These are phyloP conservation scores for Setipinna tenuifilis DNA, from an alignment of 2,797 vertebrate species.

Conservation along the genomic window DNA sequence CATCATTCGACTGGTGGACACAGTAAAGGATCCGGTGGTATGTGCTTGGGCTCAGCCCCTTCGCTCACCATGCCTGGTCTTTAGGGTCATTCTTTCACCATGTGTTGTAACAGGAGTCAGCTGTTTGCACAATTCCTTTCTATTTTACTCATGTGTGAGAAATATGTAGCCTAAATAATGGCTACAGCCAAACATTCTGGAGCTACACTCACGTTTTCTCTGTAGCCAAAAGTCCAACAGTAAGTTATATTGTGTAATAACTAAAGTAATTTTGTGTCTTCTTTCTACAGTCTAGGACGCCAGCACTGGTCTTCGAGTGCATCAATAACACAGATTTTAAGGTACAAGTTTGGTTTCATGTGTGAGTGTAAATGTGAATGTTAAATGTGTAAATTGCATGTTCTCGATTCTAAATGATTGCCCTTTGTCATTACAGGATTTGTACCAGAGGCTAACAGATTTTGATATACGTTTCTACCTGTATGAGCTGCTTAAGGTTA, in stretches of 20 bases:
- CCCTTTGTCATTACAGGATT: constrained; percentile 80
- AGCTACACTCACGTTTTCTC: too few relatives aligned
- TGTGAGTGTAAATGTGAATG: background rate
- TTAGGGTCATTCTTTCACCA: background rate
- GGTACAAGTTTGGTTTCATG: constrained; percentile 75
- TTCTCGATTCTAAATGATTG: background rate
- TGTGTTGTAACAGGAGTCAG: background rate
- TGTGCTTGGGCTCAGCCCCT: background rate
- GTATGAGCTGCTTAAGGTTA: constrained; percentile 98
- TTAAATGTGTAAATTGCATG: too few relatives aligned
- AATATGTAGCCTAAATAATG: background rate
- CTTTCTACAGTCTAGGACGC: constrained; percentile 93
- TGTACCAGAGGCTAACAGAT: constrained; percentile 98
- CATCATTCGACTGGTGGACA: constrained; percentile 97
- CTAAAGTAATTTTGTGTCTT: constrained; percentile 61
- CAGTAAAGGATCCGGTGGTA: constrained; percentile 98
- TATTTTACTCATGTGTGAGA: background rate
- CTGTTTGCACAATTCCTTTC: background rate
- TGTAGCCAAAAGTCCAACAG: too few relatives aligned
- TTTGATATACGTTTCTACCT: constrained; percentile 98
- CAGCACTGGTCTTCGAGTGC: constrained; percentile 98
- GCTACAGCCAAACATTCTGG: too few relatives aligned
- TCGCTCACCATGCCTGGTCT: constrained; percentile 34
- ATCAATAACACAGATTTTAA: constrained; percentile 99
- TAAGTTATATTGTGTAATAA: background rate